Evolutionary conservation across 2,888 invertebrate genomes (phyloP), one percentile per base, ranked within the genome.

Genomic region (Scaptomyza cyrtandrae): DNA sequence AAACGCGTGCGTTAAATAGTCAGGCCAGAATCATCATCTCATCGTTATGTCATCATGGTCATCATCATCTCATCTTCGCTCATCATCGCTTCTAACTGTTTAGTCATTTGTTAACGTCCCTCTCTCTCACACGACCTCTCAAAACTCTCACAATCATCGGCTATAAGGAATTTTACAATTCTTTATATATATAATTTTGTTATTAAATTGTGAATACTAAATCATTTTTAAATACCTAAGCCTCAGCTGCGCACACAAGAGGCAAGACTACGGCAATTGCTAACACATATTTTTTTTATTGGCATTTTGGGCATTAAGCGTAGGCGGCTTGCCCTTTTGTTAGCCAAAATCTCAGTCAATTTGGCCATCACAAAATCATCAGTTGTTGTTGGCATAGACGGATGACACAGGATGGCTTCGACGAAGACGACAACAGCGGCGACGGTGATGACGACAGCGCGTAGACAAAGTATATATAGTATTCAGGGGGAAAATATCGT

Each of bases 121-220:
- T 65, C 63, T 50, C n/a, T 57, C 29, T 55, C 57, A 62, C 16
- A 50, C 43, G 71, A 75, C 85, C 83, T 86, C 82, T 86, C 85
- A 84, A 66, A 83, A 61, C 33, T 35, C 67, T 76, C 78, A 73
- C 62, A 77, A 65, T 69, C 65, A 65, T 69, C 65, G 65, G 70
- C 89, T 89, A 90, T 88, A 89, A 89, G 90, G 89, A 89, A 89
- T 89, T 90, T 84, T 68, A 85, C 89, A 84, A 86, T 86, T 89
- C 90, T 88, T 89, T 88, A 89, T 81, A 89, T 81, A 89, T 81
- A 86, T 86, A 87, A 79, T 81, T 75, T 71, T 75, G 62, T 81
- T 69, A 77, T 69, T 74, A 78, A 83, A 66, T 75, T 86, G 70
- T 71, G 69, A 78, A 79, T 80, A 50, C 63, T 81, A 65, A 77